Evolutionary conservation across 2,797 vertebrate genomes (phyloP), one percentile per base, ranked within the genome.

Genomic region (Euthynnus affinis): DNA sequence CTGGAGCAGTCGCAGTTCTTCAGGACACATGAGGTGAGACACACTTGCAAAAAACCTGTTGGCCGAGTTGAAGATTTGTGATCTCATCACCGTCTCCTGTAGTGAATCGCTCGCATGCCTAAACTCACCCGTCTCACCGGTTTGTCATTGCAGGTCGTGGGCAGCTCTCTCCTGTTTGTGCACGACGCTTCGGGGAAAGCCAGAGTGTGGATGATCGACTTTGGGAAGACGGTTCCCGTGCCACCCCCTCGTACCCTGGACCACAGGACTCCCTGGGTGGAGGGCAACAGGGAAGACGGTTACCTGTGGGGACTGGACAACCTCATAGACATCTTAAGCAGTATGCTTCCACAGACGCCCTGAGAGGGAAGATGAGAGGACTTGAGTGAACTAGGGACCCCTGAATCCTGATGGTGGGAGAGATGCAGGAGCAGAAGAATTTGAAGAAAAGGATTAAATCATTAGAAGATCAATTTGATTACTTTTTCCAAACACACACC

Each of bases 201-300:
- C 55, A 94, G 92, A 13, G 96, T 98, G 46, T 97, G 97, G 97
- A 98, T 98, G 97, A 98, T 98, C 0, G 97, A 98, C 92, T 98
- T 98, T 1, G 97, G 97, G 63, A 98, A 98, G 91, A 98, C 97
- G 0, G 94, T 96, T 1, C 93, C 95, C 20, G 90, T 96, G 56
- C 94, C 91, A 0, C 81, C 87, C 1, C 89, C 93, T 29, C 91
- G 84, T 71, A 95, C 79, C 1, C 91, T 98, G 70, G 94, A 95
- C 89, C 97, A 98, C 91, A 91, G 97, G 61, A 95, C 95, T 9
- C 93, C 96, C 48, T 98, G 97, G 97, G 69, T 82, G 0, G 96
- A 96, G 68, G 97, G 97, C 32, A 98, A 97, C 93, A 95, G 92
- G 2, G 97, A 98, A 83, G 97, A 98, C 0, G 97, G 97, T 73